A percentile compares a stretch with the other conserved stretches of the same genome.
These are phyloP conservation scores for Ctenopoma multispine DNA, from an alignment of 2,797 vertebrate species.

Conservation along the genomic window DNA sequence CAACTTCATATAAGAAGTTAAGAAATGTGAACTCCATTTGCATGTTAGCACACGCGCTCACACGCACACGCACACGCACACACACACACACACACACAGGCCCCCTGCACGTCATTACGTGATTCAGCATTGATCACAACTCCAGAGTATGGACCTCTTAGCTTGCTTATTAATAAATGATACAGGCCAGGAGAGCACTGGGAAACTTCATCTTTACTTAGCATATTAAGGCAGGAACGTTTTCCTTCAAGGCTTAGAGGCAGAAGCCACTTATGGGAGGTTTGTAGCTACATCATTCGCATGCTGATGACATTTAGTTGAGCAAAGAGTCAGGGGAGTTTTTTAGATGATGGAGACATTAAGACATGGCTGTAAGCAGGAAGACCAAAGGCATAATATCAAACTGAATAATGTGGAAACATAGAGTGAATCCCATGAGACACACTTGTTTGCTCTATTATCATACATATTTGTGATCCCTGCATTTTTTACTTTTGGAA, in stretches of 20 bases:
- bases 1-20: conserved; percentile 5
- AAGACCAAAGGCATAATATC: conserved; percentile 56
- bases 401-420: conserved; percentile 52
- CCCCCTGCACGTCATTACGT: conserved; percentile 38
- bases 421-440: conserved; percentile 32
- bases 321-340: conserved; percentile 58
- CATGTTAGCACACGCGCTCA: conserved; percentile 9
- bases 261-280: conserved; percentile 68
- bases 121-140: conserved; percentile 75
- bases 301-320: conserved; percentile 76
- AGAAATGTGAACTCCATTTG: conserved; percentile 9
- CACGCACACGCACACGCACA: conserved; percentile 33
- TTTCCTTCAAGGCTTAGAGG: conserved; percentile 71
- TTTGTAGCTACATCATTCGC: conserved; percentile 58
- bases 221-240: conserved; percentile 74
- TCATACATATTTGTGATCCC: conserved; percentile 40
- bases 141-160: conserved; percentile 62
- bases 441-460: conserved; percentile 44
- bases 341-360: conserved; percentile 75
- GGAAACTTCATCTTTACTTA: conserved; percentile 67
- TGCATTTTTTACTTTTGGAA: conserved; percentile 21
- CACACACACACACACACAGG: conserved; percentile 28
- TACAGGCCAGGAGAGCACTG: conserved; percentile 61
- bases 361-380: conserved; percentile 59
- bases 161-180: conserved; percentile 75